phyloP scores from a whole-genome alignment of 2,113 vertebrate species.

The Leucopternis melanops region DNA sequence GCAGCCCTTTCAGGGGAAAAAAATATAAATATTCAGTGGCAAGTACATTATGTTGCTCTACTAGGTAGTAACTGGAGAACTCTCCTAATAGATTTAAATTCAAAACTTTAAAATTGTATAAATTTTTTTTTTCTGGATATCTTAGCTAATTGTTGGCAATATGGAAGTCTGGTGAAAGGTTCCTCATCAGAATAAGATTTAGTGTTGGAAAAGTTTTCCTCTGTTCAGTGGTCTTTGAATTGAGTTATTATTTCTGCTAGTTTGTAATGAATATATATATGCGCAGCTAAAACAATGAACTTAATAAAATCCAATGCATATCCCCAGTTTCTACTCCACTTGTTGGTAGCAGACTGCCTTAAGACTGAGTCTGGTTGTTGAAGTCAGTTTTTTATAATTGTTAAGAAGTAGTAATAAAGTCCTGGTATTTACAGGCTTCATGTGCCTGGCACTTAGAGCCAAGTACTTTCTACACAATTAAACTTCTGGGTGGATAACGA shows the following conservation, averaged over 20 bases:
- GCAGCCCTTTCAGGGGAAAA: not conserved
- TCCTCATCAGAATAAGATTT: not conserved
- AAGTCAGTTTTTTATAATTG: not conserved
- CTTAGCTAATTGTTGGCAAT: not conserved
- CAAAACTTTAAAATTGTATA: no score
- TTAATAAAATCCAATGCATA: not conserved
- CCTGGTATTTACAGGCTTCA: not conserved
- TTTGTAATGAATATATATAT: not conserved
- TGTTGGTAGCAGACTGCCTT: not conserved
- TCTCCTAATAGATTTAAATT: not conserved
- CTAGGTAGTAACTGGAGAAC: not conserved
- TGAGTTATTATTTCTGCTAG: not conserved
- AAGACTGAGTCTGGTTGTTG: not conserved
- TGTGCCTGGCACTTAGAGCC: not conserved
- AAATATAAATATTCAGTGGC: not conserved
- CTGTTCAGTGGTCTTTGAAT: not conserved
- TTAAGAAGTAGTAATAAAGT: not conserved
- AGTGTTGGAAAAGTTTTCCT: not conserved
- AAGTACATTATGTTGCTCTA: accelerated
- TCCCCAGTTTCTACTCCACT: not conserved
- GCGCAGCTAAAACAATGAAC: not conserved
- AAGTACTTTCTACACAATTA: not conserved
- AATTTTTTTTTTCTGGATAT: not conserved
- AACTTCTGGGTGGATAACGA: not conserved
- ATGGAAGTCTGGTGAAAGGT: not conserved